Percentiles rank a stretch among this genome's conserved stretches.
phyloP scores from a whole-genome alignment of 2,888 invertebrate genomes.

The Macrosiphum euphorbiae region DNA sequence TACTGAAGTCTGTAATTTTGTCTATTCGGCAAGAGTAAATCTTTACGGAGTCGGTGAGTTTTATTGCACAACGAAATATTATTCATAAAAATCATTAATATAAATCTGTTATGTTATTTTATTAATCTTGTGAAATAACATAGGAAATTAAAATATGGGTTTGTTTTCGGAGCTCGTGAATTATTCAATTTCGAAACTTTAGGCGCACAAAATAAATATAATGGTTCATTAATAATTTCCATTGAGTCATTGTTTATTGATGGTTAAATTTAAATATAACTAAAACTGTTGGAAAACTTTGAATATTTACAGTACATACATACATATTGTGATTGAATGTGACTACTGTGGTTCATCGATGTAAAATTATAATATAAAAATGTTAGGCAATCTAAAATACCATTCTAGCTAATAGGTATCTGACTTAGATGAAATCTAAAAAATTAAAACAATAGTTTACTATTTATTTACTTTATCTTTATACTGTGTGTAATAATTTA shows the following conservation, averaged over 20 bases:
- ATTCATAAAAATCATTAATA: conserved; percentile 16
- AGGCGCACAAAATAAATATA: conserved; percentile 34
- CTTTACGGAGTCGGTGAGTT: not conserved
- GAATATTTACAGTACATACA: not conserved
- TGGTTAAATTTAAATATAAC: conserved; percentile 31
- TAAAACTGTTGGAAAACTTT: conserved; percentile 14
- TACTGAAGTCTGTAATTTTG: not conserved
- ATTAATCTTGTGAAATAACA: conserved; percentile 16
- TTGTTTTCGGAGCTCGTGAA: conserved; percentile 41
- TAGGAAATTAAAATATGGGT: conserved; percentile 43
- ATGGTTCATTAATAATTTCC: conserved; percentile 45
- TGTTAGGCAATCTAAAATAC: not conserved
- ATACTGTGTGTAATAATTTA: not conserved
- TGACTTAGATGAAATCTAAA: not conserved
- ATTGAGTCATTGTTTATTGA: conserved; percentile 31
- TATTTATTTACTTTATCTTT: too few relatives aligned
- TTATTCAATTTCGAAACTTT: conserved; percentile 48
- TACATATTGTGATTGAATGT: not conserved
- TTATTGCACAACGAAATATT: not conserved
- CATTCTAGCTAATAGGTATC: not conserved
- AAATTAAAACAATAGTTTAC: not conserved
- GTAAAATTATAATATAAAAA: not conserved
- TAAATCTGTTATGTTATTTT: conserved; percentile 26
- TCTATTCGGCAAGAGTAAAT: not conserved
- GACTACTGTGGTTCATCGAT: not conserved